Evolutionary conservation across 2,888 invertebrate species (phyloP).

Genomic region (Ypsolopha sequella): DNA sequence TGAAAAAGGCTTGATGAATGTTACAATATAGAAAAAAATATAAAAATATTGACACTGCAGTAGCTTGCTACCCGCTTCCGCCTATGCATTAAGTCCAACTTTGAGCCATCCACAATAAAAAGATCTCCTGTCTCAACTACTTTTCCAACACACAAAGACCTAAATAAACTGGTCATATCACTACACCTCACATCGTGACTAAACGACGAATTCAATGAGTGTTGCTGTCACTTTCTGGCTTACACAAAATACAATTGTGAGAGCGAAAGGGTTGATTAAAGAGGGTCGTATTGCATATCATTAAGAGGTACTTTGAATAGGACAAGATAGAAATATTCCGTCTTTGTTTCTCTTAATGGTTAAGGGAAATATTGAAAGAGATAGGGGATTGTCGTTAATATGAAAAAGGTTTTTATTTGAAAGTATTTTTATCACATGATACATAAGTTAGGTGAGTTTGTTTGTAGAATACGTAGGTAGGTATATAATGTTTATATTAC

Average conservation of each 20-base stretch:
- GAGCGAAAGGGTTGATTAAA: slow-evolving; percentile 23
- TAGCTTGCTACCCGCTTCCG: no score
- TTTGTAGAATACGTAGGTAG: no score
- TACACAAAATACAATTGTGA: slow-evolving; percentile 7
- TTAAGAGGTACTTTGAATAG: slow-evolving; percentile 28
- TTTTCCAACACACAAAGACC: not conserved
- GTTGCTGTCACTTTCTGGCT: slow-evolving; percentile 16
- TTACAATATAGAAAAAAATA: no score
- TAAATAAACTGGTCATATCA: slow-evolving; percentile 2
- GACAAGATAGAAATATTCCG: slow-evolving; percentile 14
- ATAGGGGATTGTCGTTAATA: slow-evolving; percentile 15
- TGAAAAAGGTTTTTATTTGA: slow-evolving; percentile 24
- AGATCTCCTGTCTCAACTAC: not conserved
- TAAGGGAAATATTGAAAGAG: slow-evolving; percentile 3
- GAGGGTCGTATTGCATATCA: slow-evolving; percentile 51
- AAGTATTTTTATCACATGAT: not conserved
- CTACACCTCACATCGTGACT: slow-evolving; percentile 4
- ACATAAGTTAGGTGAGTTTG: no score
- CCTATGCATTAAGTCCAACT: slow-evolving; percentile 4
- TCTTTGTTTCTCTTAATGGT: slow-evolving; percentile 20
- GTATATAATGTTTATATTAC: no score
- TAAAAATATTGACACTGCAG: no score
- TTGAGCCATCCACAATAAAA: not conserved
- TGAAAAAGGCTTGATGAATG: no score
- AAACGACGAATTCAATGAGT: slow-evolving; percentile 7